Evolutionary conservation across 2,113 vertebrate species (phyloP).

Genomic region (Macquaria ambigua): DNA sequence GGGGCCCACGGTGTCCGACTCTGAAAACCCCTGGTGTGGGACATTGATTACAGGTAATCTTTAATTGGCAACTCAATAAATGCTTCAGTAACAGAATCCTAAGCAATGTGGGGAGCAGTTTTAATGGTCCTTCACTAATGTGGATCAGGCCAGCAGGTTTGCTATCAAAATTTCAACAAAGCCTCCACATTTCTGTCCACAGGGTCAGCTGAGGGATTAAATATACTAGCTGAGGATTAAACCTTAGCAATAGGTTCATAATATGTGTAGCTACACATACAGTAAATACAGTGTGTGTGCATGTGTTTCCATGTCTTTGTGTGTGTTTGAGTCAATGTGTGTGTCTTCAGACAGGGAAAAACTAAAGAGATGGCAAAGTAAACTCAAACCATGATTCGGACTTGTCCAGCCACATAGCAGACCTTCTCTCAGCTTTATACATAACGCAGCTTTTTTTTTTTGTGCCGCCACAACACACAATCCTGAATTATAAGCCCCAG

Average conservation of each 20-base stretch:
- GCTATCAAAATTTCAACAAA: slow-evolving; percentile 2
- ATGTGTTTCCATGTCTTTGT: background rate
- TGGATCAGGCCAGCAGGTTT: slow-evolving; percentile 21
- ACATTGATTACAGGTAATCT: background rate
- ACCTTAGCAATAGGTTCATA: background rate
- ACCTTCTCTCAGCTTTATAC: background rate
- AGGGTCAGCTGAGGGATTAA: background rate
- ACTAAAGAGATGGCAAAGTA: background rate
- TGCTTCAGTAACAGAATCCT: slow-evolving; percentile 10
- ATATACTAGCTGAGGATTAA: slow-evolving; percentile 5
- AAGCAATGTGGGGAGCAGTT: background rate
- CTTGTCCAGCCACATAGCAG: background rate
- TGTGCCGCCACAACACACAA: background rate
- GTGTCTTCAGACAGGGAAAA: background rate
- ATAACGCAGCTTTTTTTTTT: background rate
- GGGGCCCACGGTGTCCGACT: background rate
- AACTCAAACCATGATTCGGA: slow-evolving; percentile 1
- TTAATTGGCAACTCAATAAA: background rate
- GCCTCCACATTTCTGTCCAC: background rate
- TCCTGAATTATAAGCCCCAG: slow-evolving; percentile 17
- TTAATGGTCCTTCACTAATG: slow-evolving; percentile 11
- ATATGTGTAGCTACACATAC: background rate
- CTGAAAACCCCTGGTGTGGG: background rate
- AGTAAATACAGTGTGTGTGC: background rate
- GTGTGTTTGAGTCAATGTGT: background rate